These are phyloP conservation scores for Thecophora atra DNA, from an alignment of 2,888 invertebrate species.

Conservation along the genomic window DNA sequence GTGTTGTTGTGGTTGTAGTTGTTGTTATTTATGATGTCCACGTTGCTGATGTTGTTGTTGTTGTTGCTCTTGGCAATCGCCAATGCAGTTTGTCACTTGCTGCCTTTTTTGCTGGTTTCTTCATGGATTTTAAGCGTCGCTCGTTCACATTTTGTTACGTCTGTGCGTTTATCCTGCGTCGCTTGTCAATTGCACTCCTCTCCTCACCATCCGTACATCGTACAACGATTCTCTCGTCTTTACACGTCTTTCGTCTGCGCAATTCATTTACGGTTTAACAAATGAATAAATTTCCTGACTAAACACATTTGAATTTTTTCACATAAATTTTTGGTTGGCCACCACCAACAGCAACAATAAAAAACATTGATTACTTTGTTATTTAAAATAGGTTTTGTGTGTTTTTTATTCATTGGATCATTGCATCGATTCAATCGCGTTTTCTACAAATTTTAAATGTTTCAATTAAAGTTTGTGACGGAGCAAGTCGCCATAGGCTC, in stretches of 20 bases:
- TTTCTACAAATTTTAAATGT: too few species aligned
- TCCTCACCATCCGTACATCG: not conserved
- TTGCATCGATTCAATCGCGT: too few species aligned
- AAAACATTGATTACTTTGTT: not conserved
- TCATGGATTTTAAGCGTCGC: too few species aligned
- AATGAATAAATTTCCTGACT: conserved; percentile 30
- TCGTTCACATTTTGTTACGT: too few species aligned
- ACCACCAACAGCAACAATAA: not conserved
- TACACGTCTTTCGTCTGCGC: too few species aligned
- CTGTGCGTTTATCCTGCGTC: not conserved
- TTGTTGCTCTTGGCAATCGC: not conserved
- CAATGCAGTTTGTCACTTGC: conserved; percentile 26
- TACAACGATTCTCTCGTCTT: not conserved
- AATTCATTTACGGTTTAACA: conserved; percentile 23
- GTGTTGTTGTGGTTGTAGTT: too few species aligned
- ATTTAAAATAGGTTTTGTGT: not conserved
- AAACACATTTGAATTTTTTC: conserved; percentile 31
- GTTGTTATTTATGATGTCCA: not conserved
- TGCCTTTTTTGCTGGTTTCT: too few species aligned
- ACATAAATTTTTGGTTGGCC: conserved; percentile 19
- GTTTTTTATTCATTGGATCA: too few species aligned
- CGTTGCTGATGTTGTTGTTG: not conserved
- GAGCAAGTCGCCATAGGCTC: too few species aligned
- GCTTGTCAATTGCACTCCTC: not conserved
- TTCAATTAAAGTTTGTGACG: too few species aligned